Evolutionary conservation across 2,888 invertebrate genomes (phyloP).

Genomic region (Harpalus rufipes): DNA sequence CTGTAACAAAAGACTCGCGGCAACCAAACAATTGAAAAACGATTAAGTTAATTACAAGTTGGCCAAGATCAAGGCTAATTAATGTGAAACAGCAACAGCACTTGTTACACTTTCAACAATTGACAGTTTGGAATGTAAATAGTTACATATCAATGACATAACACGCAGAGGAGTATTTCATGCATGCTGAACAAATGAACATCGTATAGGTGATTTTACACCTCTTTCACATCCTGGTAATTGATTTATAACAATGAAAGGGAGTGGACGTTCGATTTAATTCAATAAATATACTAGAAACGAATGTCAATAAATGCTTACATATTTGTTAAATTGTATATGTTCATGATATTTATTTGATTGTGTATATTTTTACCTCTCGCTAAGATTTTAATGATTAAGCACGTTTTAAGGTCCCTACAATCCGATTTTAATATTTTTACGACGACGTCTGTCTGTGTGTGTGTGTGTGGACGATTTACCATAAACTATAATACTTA

Average conservation of each 20-base stretch:
- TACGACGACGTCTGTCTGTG: too few species aligned
- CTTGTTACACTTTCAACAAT: conserved; percentile 31
- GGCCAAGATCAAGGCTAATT: conserved; percentile 35
- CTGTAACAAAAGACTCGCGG: conserved; percentile 23
- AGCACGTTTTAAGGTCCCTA: too few species aligned
- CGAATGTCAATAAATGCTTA: not conserved
- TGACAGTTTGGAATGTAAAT: not conserved
- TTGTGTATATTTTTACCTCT: too few species aligned
- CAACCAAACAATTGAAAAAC: conserved; percentile 23
- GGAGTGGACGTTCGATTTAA: not conserved
- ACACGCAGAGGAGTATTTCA: not conserved
- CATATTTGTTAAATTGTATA: not conserved
- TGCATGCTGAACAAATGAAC: not conserved
- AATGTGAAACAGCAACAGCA: conserved; percentile 29
- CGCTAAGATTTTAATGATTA: too few species aligned
- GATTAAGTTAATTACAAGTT: conserved; percentile 14
- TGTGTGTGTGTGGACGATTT: too few species aligned
- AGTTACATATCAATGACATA: not conserved
- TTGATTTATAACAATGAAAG: conserved; percentile 18
- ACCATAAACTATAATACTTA: too few species aligned
- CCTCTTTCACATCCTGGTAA: conserved; percentile 1
- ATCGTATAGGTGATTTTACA: not conserved
- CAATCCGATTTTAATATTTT: too few species aligned
- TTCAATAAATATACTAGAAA: conserved; percentile 1
- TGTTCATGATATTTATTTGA: too few species aligned